These are phyloP conservation scores for Cactoblastis cactorum DNA, from an alignment of 2,888 invertebrate species.

Conservation along the genomic window DNA sequence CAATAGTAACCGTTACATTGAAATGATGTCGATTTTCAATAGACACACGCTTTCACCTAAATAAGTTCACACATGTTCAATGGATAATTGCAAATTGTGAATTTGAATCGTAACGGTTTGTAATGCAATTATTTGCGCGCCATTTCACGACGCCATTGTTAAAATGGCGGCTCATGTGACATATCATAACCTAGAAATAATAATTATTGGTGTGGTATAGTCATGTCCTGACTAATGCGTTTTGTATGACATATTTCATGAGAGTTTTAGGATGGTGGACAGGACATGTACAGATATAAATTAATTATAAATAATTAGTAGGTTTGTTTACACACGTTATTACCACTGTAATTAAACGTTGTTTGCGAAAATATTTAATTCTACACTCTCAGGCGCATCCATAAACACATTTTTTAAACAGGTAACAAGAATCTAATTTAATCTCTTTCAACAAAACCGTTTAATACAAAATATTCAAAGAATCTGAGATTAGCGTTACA, in stretches of 20 bases:
- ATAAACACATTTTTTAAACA: not conserved
- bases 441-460: not conserved
- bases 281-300: no score
- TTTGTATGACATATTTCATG: not conserved
- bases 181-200: slow-evolving; percentile 8
- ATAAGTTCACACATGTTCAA: slow-evolving; percentile 26
- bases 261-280: no score
- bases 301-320: no score
- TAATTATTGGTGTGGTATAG: not conserved
- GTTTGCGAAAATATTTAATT: no score
- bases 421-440: not conserved
- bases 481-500: not conserved
- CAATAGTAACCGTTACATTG: slow-evolving; percentile 28
- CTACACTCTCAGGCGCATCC: no score
- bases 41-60: slow-evolving; percentile 39
- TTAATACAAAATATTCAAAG: not conserved
- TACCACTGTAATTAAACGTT: no score
- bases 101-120: slow-evolving; percentile 22
- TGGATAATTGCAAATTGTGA: slow-evolving; percentile 19
- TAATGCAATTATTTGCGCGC: slow-evolving; percentile 18
- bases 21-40: slow-evolving; percentile 27
- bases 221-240: not conserved
- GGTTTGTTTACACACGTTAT: no score
- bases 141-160: slow-evolving; percentile 16
- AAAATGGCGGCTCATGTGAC: slow-evolving; percentile 1